A percentile compares a stretch with the other conserved stretches of the same genome.
Evolutionary conservation across 2,797 vertebrate genomes (phyloP).

Genomic region (Syndactyla subalaris): DNA sequence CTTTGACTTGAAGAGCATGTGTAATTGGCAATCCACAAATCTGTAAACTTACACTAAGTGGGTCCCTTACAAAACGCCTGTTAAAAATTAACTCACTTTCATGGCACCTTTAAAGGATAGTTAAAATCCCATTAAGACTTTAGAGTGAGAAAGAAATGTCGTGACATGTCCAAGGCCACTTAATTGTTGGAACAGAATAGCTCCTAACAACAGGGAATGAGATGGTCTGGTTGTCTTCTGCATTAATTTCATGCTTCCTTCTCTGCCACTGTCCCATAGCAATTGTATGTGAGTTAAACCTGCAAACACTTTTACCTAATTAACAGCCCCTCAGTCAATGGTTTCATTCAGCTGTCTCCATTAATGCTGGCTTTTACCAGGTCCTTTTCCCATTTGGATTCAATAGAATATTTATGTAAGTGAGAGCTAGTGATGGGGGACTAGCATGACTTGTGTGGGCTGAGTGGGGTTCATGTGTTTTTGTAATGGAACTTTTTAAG

Average conservation of each 20-base stretch:
- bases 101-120: background rate
- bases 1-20: background rate
- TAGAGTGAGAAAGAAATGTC: background rate
- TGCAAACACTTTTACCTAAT: constrained; percentile 38
- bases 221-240: background rate
- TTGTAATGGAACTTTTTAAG: background rate
- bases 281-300: background rate
- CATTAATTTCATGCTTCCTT: background rate
- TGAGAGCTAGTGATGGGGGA: background rate
- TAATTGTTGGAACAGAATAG: background rate
- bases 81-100: constrained; percentile 38
- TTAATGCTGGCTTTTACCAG: background rate
- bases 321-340: constrained; percentile 23
- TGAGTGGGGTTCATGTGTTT: background rate
- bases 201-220: background rate
- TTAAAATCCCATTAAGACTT: constrained; percentile 33
- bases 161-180: background rate
- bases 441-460: background rate
- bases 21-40: background rate
- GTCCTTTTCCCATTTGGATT: constrained; percentile 19
- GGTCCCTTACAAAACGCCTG: background rate
- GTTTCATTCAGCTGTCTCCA: constrained; percentile 19
- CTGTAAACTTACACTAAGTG: background rate
- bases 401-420: constrained; percentile 20
- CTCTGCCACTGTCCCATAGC: background rate